Evolutionary conservation across 2,888 invertebrate genomes (phyloP).

Genomic region (Noctua fimbriata): DNA sequence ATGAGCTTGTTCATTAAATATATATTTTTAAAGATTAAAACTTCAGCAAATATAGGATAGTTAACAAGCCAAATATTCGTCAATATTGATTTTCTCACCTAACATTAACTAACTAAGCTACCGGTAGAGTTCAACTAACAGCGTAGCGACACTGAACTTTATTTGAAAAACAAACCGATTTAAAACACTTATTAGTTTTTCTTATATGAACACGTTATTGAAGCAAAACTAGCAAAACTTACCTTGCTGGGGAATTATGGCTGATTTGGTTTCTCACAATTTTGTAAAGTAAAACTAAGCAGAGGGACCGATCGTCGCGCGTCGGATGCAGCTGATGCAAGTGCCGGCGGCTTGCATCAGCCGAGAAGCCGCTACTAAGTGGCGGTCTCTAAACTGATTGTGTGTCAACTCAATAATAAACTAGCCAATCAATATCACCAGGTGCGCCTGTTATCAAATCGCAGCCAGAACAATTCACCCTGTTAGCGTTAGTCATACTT

Average conservation of each 20-base stretch:
- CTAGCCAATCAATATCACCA: not conserved
- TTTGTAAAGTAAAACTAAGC: not conserved
- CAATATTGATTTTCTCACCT: constrained; percentile 20
- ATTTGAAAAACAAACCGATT: not conserved
- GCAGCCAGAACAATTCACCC: not conserved
- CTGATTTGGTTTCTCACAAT: not conserved
- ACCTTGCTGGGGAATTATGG: not conserved
- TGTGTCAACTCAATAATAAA: not conserved
- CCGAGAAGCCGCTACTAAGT: not conserved
- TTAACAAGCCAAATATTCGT: constrained; percentile 7
- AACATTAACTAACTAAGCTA: not conserved
- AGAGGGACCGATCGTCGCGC: not conserved
- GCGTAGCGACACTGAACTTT: not conserved
- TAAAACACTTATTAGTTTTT: not conserved
- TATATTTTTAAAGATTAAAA: constrained; percentile 10
- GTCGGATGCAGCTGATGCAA: no score
- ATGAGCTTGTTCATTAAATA: constrained; percentile 26
- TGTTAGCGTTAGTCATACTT: constrained; percentile 17
- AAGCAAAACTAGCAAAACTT: not conserved
- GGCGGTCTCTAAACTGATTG: not conserved
- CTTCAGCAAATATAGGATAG: constrained; percentile 4
- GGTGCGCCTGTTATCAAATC: not conserved
- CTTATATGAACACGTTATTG: not conserved
- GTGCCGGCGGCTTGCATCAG: not conserved
- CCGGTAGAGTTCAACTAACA: constrained; percentile 5